Conservation (phyloP, 2,797 vertebrate genomes). For the Sebastes paucispinis region DNA sequence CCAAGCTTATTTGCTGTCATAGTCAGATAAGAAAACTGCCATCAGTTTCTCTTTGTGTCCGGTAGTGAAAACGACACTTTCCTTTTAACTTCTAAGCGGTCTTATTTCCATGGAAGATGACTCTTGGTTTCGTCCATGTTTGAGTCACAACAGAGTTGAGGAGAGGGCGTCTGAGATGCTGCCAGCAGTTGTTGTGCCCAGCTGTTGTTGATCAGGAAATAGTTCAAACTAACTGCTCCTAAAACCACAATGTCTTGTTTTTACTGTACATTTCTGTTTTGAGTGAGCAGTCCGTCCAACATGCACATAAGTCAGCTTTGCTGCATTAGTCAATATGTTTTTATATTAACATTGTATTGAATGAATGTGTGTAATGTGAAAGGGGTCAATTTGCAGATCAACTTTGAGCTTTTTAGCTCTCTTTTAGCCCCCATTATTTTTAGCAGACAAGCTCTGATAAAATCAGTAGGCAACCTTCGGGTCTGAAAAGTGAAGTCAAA, state of each 20-base stretch:
- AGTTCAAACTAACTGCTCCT: constrained; percentile 16
- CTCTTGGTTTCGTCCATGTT: neutral
- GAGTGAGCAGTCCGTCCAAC: neutral
- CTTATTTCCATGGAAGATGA: neutral
- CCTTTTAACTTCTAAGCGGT: neutral
- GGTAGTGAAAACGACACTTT: neutral
- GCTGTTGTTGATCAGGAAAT: constrained; percentile 55
- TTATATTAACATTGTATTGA: neutral
- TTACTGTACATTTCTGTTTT: neutral
- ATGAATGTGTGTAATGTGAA: neutral
- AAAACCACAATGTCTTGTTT: constrained; percentile 28
- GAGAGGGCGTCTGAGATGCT: neutral
- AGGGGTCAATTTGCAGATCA: neutral
- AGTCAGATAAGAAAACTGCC: neutral
- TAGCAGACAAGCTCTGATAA: neutral
- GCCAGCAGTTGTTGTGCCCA: constrained; percentile 17
- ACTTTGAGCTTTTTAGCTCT: neutral
- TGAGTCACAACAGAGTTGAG: neutral
- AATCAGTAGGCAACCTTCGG: neutral
- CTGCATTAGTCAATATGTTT: neutral
- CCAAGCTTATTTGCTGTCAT: neutral
- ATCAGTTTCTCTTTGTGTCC: neutral
- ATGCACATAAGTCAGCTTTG: neutral
- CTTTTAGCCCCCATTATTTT: neutral
- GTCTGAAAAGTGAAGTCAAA: too few species aligned